phyloP scores from a whole-genome alignment of 2,797 vertebrate genomes.

The Hafferia zeledoni region DNA sequence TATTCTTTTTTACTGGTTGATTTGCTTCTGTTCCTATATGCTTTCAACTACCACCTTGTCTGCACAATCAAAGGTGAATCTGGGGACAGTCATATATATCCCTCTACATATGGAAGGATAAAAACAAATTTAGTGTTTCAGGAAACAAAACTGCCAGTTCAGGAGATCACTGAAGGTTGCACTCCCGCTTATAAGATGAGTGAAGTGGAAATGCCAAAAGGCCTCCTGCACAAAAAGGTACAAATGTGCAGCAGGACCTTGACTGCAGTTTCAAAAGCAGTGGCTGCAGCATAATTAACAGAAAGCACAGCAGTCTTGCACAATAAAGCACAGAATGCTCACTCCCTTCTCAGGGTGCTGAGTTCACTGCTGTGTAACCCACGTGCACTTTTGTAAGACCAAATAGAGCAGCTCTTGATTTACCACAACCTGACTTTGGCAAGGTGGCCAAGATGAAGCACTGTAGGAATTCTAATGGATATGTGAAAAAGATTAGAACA shows the following conservation, averaged over 20 bases:
- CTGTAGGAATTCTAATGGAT: not conserved
- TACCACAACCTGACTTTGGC: not conserved
- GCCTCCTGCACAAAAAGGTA: not conserved
- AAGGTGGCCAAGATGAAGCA: not conserved
- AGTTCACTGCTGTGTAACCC: not conserved
- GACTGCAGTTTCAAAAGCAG: not conserved
- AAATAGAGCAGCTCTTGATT: not conserved
- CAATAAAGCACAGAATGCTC: conserved; percentile 19
- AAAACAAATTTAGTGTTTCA: conserved; percentile 22
- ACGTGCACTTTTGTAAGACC: not conserved
- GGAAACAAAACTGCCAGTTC: conserved; percentile 2
- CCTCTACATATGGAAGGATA: not conserved
- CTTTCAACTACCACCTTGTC: conserved; percentile 2
- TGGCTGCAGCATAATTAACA: not conserved
- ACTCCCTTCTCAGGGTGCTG: not conserved
- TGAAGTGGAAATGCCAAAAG: conserved; percentile 41
- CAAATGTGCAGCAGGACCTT: not conserved
- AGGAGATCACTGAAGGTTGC: not conserved
- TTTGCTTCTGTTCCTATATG: not conserved
- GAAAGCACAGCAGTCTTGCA: not conserved
- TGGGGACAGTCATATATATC: not conserved
- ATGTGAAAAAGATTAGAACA: not conserved
- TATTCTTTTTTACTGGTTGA: not conserved
- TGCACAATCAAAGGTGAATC: conserved; percentile 3
- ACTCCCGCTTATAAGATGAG: not conserved